These are phyloP conservation scores for Ginglymostoma cirratum DNA, from an alignment of 2,113 vertebrate species.

Conservation along the genomic window DNA sequence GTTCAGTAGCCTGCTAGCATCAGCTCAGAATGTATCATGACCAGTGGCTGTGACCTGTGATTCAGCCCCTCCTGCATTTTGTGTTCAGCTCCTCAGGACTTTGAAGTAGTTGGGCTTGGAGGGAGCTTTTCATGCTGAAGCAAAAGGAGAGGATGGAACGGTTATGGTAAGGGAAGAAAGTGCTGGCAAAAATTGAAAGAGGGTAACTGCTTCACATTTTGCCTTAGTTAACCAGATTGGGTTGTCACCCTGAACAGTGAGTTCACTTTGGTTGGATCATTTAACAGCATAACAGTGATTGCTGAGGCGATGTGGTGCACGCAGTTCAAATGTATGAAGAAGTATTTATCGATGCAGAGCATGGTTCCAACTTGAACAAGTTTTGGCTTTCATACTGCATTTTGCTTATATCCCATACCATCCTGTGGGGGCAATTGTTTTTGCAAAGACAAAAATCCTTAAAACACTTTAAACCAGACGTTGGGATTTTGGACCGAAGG, in stretches of 20 bases:
- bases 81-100: neutral
- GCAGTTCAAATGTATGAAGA: neutral
- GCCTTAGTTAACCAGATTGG: neutral
- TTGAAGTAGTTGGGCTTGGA: neutral
- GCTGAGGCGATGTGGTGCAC: neutral
- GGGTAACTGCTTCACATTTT: neutral
- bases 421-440: neutral
- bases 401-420: neutral
- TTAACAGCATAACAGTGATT: neutral
- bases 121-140: neutral
- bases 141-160: neutral
- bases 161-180: neutral
- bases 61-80: neutral
- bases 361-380: neutral
- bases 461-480: neutral
- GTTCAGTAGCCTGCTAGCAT: neutral
- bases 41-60: neutral
- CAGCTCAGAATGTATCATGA: neutral
- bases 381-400: neutral
- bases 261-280: neutral
- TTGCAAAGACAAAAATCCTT: neutral
- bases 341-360: neutral
- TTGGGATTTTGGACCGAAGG: neutral
- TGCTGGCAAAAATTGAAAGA: neutral
- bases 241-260: neutral